phyloP scores from a whole-genome alignment of 2,797 vertebrate genomes.

The Tolypeutes matacus region DNA sequence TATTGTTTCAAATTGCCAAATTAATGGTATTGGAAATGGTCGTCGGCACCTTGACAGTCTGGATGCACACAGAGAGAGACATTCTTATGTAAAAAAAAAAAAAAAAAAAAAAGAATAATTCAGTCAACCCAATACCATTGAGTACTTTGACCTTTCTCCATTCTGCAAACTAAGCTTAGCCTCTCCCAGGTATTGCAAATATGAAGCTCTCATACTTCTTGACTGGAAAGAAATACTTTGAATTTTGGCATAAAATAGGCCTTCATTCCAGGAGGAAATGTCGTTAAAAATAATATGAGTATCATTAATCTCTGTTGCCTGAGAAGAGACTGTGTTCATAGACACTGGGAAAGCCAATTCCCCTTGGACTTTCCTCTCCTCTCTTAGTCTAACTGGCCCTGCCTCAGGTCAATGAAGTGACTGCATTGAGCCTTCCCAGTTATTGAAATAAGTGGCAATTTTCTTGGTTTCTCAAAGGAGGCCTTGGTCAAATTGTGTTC shows the following conservation, averaged over 20 bases:
- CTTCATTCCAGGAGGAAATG: conserved; percentile 33
- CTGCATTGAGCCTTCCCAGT: not conserved
- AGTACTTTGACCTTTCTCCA: not conserved
- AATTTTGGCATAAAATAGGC: conserved; percentile 19
- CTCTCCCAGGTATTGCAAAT: not conserved
- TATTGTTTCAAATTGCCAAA: not conserved
- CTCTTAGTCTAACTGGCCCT: conserved; percentile 13
- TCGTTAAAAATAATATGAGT: conserved; percentile 41
- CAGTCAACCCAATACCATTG: not conserved
- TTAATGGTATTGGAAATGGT: not conserved
- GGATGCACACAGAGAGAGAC: not conserved
- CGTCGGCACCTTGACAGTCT: not conserved
- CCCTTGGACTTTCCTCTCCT: not conserved
- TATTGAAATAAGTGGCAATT: conserved; percentile 52
- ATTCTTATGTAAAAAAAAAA: not conserved
- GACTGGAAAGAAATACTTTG: conserved; percentile 44
- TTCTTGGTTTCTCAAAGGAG: conserved; percentile 36
- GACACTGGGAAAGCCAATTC: not conserved
- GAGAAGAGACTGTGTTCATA: not conserved
- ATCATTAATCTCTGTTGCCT: conserved; percentile 25
- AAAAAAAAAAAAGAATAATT: not conserved
- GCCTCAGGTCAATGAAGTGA: conserved; percentile 42
- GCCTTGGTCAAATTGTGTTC: not conserved
- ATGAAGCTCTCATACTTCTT: not conserved
- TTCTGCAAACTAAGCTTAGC: not conserved